Evolutionary conservation across 2,888 invertebrate genomes (phyloP), one percentile per base, ranked within the genome.

Genomic region (Ornithoptera alexandrae): DNA sequence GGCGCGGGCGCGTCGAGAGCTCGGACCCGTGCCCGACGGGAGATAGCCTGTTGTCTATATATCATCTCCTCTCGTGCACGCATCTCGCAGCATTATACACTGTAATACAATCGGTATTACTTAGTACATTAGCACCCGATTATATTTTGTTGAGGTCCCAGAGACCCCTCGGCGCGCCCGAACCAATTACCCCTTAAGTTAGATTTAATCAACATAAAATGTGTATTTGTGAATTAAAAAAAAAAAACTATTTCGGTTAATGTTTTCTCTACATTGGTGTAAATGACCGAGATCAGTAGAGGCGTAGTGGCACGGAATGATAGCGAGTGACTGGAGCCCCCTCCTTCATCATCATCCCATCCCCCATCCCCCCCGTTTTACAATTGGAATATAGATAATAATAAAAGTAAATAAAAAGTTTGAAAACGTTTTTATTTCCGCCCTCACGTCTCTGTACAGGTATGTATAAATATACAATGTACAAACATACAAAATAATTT

Each of bases 311-410:
- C 88, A 88, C 87, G 86, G 89, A 87, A 87, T 89, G 92, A 87
- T 86, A 89, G 90, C 67, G 67, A 86, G 86, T 89, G 92, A 90
- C 81, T 90, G 92, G 88, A 86, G 88, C 88, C 88, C 57, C 24
- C 12, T 6, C 18, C 50, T 18, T 18, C 18, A 10, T 15, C 46
- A 12, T 12, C 46, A 15, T 46, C 46, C 46, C 46, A 46, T 46
- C 24, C 57, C 53, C 53, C 10, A 10, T 46, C n/a, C 87, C 57
- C 22, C 57, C 66, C 88, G 87, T 91, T 92, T 92, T 92, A 91
- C 91, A 92, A 92, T 91, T 92, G 90, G 88, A 91, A 86, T 87
- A 91, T 90, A 90, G 89, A 88, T 88, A 90, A 89, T 90, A 89
- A 46, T 46, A 46, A 46, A 87, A 90, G 79, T 85, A 85, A 90